A percentile compares a stretch with the other conserved stretches of the same genome.
Conservation (phyloP, 2,113 vertebrate genomes). For the Pan paniscus region DNA sequence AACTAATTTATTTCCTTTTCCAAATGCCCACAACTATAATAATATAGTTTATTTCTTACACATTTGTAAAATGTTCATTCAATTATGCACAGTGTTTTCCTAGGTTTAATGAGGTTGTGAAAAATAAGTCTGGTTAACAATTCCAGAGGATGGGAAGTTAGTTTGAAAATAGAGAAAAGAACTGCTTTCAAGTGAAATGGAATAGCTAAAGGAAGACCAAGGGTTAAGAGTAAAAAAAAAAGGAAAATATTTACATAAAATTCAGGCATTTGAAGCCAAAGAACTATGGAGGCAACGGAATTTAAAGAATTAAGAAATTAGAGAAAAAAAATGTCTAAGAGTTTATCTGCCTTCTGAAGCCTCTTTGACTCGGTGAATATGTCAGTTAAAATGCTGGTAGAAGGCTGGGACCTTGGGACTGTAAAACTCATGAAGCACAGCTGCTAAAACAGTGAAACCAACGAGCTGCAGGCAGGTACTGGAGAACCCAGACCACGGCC, state of each 20-base stretch:
- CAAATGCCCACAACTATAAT: not conserved
- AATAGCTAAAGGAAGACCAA: not conserved
- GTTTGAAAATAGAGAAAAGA: not conserved
- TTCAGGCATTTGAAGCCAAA: not conserved
- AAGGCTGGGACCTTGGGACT: not conserved
- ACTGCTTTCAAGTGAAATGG: not conserved
- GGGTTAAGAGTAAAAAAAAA: not conserved
- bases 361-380: not conserved
- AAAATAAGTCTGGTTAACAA: not conserved
- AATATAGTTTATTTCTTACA: not conserved
- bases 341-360: not conserved
- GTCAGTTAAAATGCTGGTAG: not conserved
- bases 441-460: not conserved
- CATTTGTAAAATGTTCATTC: not conserved
- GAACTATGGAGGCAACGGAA: not conserved
- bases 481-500: not conserved
- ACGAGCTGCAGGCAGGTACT: not conserved
- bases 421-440: not conserved
- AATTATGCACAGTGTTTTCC: not conserved
- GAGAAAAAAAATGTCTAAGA: not conserved
- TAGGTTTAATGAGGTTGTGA: not conserved
- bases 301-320: not conserved
- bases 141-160: not conserved
- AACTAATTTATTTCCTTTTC: not conserved
- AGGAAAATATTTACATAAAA: not conserved